A percentile compares a stretch with the other conserved stretches of the same genome.
phyloP scores from a whole-genome alignment of 2,888 invertebrate species.

The Ctenicera cuprea region DNA sequence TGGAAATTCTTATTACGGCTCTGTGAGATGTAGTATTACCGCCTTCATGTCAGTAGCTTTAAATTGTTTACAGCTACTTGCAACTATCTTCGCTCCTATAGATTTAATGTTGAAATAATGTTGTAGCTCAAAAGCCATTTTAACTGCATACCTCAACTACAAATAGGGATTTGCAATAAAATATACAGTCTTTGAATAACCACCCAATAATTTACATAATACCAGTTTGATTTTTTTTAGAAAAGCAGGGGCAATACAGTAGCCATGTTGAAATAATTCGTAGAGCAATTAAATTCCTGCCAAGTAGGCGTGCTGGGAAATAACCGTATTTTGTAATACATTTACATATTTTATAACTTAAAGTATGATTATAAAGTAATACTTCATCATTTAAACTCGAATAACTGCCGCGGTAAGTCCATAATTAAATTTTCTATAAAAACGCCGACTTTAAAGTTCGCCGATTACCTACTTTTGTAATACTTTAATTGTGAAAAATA shows the following conservation, averaged over 20 bases:
- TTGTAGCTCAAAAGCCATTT: too few species aligned
- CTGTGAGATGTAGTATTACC: too few species aligned
- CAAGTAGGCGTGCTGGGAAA: conserved; percentile 59
- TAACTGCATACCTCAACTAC: too few species aligned
- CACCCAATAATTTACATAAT: too few species aligned
- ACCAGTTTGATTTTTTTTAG: background rate
- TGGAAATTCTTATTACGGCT: too few species aligned
- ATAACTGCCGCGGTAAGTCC: background rate
- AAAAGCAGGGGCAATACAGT: conserved; percentile 47
- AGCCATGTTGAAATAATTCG: conserved; percentile 64
- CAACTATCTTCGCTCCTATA: too few species aligned
- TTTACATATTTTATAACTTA: conserved; percentile 40
- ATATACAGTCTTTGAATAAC: too few species aligned
- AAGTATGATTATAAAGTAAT: conserved; percentile 26
- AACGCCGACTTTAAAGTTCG: conserved; percentile 6
- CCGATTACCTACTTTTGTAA: conserved; percentile 1
- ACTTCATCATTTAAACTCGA: background rate
- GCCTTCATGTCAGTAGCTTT: too few species aligned
- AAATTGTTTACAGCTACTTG: too few species aligned
- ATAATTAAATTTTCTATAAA: background rate
- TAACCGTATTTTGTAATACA: conserved; percentile 25
- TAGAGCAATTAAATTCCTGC: conserved; percentile 62
- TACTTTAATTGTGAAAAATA: background rate
- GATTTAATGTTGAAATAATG: too few species aligned
- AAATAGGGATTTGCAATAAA: too few species aligned